Evolutionary conservation across 2,797 vertebrate species (phyloP).

Genomic region (Oophaga sylvatica): DNA sequence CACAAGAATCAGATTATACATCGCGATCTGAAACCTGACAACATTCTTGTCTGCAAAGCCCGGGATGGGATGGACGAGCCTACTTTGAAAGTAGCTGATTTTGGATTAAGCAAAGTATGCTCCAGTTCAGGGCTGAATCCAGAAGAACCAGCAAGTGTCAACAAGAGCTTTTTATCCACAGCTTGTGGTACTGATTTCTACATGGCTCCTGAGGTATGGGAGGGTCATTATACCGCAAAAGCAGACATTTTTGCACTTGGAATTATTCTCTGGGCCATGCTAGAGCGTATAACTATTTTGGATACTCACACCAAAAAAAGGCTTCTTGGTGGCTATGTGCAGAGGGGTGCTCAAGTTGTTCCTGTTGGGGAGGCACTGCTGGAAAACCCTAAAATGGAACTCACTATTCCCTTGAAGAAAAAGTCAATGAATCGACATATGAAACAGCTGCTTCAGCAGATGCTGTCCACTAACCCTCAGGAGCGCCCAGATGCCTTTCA

Average conservation of each 20-base stretch:
- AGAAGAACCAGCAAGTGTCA: constrained; percentile 89
- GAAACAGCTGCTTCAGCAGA: constrained; percentile 94
- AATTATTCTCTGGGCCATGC: constrained; percentile 97
- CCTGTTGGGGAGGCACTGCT: constrained; percentile 92
- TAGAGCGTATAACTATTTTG: constrained; percentile 94
- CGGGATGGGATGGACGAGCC: constrained; percentile 83
- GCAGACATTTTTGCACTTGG: constrained; percentile 96
- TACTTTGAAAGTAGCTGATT: constrained; percentile 95
- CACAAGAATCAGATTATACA: constrained; percentile 98
- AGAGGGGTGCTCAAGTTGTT: constrained; percentile 88
- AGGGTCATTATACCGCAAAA: constrained; percentile 96
- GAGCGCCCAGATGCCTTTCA: constrained; percentile 93
- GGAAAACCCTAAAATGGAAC: constrained; percentile 96
- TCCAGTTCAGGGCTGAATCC: constrained; percentile 87
- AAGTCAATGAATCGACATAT: constrained; percentile 93
- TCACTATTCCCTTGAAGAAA: constrained; percentile 90
- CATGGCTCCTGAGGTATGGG: constrained; percentile 97
- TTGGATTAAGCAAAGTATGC: constrained; percentile 95
- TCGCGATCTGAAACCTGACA: constrained; percentile 95
- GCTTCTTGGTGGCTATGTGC: constrained; percentile 91
- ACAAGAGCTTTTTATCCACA: constrained; percentile 94
- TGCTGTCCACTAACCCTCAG: constrained; percentile 95
- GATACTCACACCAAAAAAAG: constrained; percentile 94
- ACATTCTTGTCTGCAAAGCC: constrained; percentile 91
- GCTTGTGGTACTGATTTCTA: constrained; percentile 96